Base-by-base conservation (phyloP, 2,113 vertebrate genomes). In the Oriolus oriolus region DNA sequence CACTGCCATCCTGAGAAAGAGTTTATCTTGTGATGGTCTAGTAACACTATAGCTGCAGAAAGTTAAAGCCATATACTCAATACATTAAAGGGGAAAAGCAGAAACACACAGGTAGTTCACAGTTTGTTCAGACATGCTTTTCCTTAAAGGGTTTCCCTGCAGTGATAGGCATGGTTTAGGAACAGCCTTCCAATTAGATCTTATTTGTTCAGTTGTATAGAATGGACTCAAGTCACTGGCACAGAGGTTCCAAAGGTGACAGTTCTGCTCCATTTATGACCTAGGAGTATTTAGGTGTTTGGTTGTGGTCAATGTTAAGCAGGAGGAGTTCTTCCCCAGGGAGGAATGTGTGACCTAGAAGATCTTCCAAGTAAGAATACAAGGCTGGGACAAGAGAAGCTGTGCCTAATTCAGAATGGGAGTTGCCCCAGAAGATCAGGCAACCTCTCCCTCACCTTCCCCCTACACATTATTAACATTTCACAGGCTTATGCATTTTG, bases 281-380 rank as follows among this genome's bases (percentile, higher is more conserved):
- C 88, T 42, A 3, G 19, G 45, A 65, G 23, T 9, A 6, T 66
- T 42, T 42, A 57, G 33, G 66, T 13, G 23, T 27, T 56, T 60
- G 61, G 21, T 5, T 83, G n/a, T 20, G 19, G 57, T 41, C 0
- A 0, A 7, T 31, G 4, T 49, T 39, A 73, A 60, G 63, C 20
- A 33, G 52, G 56, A 76, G 17, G 35, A 56, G 41, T 21, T 80
- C 28, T 54, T 73, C 8, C 28, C 31, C 39, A 57, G 31, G 35
- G 23, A 70, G 33, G 17, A 64, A 59, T 0, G 1, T 17, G 19
- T 9, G 15, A 64, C 7, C 27, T 27, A 65, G 2, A 45, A 57
- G 44, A 49, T 27, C 18, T 73, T 73, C 64, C 53, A 76, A 53
- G 33, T 4, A 49, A 42, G 60, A 87, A 13, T 24, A 75, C 22